A percentile compares a stretch with the other conserved stretches of the same genome.
Evolutionary conservation across 2,888 invertebrate genomes (phyloP).

Genomic region (Bombylius discolor): DNA sequence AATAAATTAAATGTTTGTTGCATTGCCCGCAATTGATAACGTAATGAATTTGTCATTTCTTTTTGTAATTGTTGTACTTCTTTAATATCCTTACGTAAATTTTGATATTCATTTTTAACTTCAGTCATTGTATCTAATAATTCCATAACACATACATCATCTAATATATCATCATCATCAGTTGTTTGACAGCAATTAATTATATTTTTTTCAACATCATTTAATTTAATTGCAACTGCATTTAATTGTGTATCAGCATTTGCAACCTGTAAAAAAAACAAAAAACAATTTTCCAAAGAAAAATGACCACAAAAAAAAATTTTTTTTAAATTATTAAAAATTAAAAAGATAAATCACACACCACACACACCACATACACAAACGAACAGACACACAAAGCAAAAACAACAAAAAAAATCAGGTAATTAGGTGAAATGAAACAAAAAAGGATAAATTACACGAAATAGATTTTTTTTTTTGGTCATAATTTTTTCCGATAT

Average conservation of each 20-base stretch:
- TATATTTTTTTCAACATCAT: conserved; percentile 48
- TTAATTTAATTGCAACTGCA: conserved; percentile 60
- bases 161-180: conserved; percentile 24
- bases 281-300: background rate
- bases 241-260: conserved; percentile 60
- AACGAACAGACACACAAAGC: no score
- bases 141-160: conserved; percentile 56
- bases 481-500: background rate
- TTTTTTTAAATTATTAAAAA: background rate
- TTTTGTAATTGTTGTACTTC: conserved; percentile 70
- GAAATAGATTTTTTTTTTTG: no score
- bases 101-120: conserved; percentile 67
- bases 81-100: conserved; percentile 60
- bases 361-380: no score
- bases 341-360: no score
- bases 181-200: background rate
- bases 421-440: no score
- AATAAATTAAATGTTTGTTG: conserved; percentile 61
- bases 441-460: no score
- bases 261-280: conserved; percentile 45
- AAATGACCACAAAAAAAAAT: background rate
- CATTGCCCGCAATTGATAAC: conserved; percentile 49
- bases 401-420: no score
- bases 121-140: conserved; percentile 63
- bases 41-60: conserved; percentile 61